Evolutionary conservation across 37 sponge, comb jelly and placozoan genomes (phyloP), one percentile per base, ranked within the genome.

Genomic region (Hexactinellida sp.): DNA sequence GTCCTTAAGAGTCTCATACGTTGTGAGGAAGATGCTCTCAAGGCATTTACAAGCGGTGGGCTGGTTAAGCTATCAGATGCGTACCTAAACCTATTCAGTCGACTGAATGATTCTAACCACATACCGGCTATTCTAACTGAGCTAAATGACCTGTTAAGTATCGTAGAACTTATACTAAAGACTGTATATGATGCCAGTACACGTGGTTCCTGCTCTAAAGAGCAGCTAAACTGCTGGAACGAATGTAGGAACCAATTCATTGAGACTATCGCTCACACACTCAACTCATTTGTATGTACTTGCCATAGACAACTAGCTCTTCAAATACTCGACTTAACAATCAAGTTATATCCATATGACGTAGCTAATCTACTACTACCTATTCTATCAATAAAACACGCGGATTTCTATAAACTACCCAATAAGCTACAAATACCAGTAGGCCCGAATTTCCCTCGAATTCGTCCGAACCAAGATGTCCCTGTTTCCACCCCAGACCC

Each of bases 51-150:
- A 5, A 63, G 76, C 34, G 76, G 76, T 21, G 76, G 76, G 3
- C 76, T 63, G 3, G 76, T 63, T n/a, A 63, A 63, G 30, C 76
- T 63, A 63, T 63, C 76, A 21, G 76, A 63, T 28, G 76, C 76
- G 28, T 63, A 63, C 34, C 21, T 63, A 23, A 63, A 23, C 13
- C 76, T 63, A n/a, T 25, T 63, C 76, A 63, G 76, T n/a, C 3
- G 5, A 63, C 76, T 63, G 32, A 63, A 63, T n/a, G 76, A 63
- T 23, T 10, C 76, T 28, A 25, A 1, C 3, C 76, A 63, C 34
- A 63, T 63, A n/a, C 25, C 76, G 3, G 3, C 76, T n/a, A 10
- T 63, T 7, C 3, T n/a, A 28, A 25, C 76, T 5, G 76, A 63
- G 21, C 13, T 63, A 28, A 28, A 10, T 10, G 76, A 63, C 34